A percentile compares a stretch with the other conserved stretches of the same genome.
Evolutionary conservation across 1,140 invertebrate genomes (phyloP).

Genomic region (Anastrepha ludens): DNA sequence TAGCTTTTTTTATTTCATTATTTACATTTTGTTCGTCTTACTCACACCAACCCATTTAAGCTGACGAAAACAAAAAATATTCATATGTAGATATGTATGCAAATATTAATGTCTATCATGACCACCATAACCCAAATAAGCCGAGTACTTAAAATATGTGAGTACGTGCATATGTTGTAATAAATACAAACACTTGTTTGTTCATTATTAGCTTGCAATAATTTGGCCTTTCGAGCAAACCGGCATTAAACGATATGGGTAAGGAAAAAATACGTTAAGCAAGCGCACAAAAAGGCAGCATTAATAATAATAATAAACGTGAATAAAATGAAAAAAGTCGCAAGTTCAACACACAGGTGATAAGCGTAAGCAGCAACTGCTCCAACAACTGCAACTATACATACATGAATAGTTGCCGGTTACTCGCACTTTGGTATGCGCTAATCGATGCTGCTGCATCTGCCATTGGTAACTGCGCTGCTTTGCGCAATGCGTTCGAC

Average conservation of each 20-base stretch:
- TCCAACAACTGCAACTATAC: background rate
- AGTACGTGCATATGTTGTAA: background rate
- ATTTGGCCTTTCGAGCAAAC: constrained; percentile 6
- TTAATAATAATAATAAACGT: background rate
- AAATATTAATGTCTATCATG: constrained; percentile 9
- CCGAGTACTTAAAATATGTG: background rate
- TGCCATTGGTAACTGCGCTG: no score
- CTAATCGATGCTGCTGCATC: background rate
- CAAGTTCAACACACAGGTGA: background rate
- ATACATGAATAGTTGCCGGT: background rate
- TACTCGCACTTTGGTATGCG: background rate
- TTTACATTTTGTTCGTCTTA: no score
- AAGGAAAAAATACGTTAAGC: constrained; percentile 11
- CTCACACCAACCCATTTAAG: no score
- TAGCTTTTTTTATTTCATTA: no score
- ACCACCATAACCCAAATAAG: constrained; percentile 21
- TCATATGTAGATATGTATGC: background rate
- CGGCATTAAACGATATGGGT: background rate
- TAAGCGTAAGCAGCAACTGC: background rate
- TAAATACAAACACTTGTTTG: background rate
- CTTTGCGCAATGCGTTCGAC: no score
- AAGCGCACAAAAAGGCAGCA: background rate
- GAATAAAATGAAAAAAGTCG: background rate
- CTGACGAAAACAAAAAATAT: no score
- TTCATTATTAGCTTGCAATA: background rate